Evolutionary conservation across 2,888 invertebrate genomes (phyloP).

Genomic region (Melinaea menophilus): DNA sequence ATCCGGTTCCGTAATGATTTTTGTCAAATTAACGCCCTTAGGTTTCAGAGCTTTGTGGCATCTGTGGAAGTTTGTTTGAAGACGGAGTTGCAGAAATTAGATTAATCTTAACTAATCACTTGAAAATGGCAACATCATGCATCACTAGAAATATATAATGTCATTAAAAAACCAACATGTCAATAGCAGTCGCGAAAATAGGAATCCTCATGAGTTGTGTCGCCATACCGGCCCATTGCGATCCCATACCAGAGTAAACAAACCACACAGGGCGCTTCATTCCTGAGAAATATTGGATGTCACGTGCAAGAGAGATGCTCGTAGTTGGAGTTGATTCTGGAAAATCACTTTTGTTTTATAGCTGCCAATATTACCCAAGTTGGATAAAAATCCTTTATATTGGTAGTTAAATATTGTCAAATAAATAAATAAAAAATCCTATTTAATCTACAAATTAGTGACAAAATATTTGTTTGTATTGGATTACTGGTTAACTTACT

Average conservation of each 20-base stretch:
- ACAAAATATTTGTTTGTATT: no score
- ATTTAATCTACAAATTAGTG: no score
- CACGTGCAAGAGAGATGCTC: slow-evolving; percentile 60
- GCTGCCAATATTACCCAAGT: background rate
- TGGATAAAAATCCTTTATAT: background rate
- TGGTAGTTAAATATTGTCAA: no score
- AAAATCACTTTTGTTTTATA: background rate
- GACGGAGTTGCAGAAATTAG: background rate
- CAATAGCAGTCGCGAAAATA: slow-evolving; percentile 83
- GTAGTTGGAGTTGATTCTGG: slow-evolving; percentile 60
- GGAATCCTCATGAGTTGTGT: slow-evolving; percentile 85
- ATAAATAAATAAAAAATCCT: no score
- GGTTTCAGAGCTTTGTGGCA: slow-evolving; percentile 80
- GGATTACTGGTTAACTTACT: slow-evolving; percentile 41
- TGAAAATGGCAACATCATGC: background rate
- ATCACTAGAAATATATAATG: no score
- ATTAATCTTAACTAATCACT: background rate
- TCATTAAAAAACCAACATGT: slow-evolving; percentile 56
- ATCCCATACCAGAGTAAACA: slow-evolving; percentile 95
- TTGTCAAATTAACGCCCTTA: slow-evolving; percentile 80
- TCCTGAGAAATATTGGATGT: slow-evolving; percentile 80
- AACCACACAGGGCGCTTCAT: slow-evolving; percentile 87
- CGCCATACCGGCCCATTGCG: slow-evolving; percentile 93
- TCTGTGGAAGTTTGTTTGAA: slow-evolving; percentile 41
- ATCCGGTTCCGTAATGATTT: slow-evolving; percentile 79